Conservation (phyloP, 2,797 vertebrate genomes). For the Allobates femoralis region DNA sequence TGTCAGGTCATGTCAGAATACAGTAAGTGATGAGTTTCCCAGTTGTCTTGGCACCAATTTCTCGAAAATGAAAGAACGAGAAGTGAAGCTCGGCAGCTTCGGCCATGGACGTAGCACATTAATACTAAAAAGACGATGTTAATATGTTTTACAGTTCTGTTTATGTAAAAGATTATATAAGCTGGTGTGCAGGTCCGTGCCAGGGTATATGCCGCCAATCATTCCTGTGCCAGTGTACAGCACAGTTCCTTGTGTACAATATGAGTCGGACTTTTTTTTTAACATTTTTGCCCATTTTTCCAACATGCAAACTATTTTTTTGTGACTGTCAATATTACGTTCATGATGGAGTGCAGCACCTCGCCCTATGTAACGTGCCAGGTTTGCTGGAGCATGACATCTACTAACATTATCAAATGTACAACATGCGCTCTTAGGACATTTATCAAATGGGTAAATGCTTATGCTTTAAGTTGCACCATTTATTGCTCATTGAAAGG, state of each 20-base stretch:
- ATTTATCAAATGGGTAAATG: too few species aligned
- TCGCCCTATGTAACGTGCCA: too few species aligned
- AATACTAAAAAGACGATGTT: background rate
- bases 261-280: background rate
- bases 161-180: background rate
- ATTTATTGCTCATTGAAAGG: too few species aligned
- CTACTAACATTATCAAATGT: too few species aligned
- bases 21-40: conserved; percentile 52
- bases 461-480: too few species aligned
- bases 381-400: too few species aligned
- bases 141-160: background rate
- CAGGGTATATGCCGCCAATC: background rate
- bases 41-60: conserved; percentile 52
- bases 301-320: too few species aligned
- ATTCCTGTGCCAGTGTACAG: background rate
- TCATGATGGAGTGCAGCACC: too few species aligned
- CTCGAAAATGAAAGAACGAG: background rate
- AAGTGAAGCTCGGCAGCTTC: background rate
- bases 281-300: background rate
- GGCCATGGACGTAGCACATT: background rate
- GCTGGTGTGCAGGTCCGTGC: background rate
- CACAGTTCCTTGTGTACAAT: background rate
- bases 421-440: too few species aligned
- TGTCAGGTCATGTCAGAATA: conserved; percentile 34
- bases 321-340: too few species aligned